These are phyloP conservation scores for Apteryx mantelli DNA, from an alignment of 2,113 vertebrate genomes.

Conservation along the genomic window DNA sequence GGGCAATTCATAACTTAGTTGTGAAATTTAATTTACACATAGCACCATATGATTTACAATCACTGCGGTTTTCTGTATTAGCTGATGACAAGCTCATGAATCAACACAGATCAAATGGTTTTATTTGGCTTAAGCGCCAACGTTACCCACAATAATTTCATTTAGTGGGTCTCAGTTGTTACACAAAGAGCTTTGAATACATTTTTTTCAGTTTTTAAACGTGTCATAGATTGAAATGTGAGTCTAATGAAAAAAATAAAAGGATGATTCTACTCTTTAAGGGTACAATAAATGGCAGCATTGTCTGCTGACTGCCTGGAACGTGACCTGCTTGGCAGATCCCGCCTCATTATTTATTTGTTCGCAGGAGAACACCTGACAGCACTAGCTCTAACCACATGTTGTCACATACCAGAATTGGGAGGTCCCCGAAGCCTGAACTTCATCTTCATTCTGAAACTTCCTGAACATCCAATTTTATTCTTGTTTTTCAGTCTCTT, in stretches of 20 bases:
- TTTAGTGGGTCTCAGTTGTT: background rate
- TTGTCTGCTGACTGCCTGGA: background rate
- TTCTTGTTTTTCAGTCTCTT: background rate
- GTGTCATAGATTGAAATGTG: background rate
- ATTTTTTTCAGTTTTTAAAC: background rate
- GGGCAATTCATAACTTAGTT: background rate
- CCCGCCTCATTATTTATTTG: background rate
- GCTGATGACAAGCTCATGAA: constrained; percentile 18
- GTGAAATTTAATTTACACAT: background rate
- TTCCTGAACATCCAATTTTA: background rate
- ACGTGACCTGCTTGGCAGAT: background rate
- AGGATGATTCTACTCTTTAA: background rate
- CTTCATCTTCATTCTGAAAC: background rate
- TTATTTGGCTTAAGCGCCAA: background rate
- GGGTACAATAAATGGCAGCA: background rate
- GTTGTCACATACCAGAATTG: background rate
- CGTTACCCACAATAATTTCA: background rate
- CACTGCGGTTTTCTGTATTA: background rate
- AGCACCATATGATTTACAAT: background rate
- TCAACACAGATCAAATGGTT: background rate
- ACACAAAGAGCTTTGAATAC: background rate
- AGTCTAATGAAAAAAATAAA: background rate
- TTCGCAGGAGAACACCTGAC: background rate
- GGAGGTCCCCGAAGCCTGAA: background rate
- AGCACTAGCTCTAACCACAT: background rate